A percentile compares a stretch with the other conserved stretches of the same genome.
Evolutionary conservation across 2,113 vertebrate species (phyloP).

Genomic region (Vulpes ferrilata): DNA sequence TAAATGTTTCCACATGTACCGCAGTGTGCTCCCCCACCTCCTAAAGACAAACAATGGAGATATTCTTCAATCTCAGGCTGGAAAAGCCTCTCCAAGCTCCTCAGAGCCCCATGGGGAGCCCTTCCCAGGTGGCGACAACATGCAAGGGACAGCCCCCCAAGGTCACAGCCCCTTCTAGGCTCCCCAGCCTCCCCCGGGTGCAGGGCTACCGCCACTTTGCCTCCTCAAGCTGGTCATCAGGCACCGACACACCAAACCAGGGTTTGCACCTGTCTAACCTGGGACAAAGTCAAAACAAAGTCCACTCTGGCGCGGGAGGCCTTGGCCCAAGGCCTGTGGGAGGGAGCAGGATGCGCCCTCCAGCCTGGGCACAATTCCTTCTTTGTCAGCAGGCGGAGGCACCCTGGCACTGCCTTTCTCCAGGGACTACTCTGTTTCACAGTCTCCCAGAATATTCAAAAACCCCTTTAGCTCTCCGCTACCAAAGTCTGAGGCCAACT

Average conservation of each 20-base stretch:
- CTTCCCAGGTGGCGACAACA: neutral
- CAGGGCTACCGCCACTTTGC: neutral
- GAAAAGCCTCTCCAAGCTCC: neutral
- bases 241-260: neutral
- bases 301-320: neutral
- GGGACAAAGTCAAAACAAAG: neutral
- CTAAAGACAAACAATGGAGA: neutral
- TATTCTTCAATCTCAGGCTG: neutral
- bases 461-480: neutral
- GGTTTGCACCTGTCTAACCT: neutral
- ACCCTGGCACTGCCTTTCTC: neutral
- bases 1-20: neutral
- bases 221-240: neutral
- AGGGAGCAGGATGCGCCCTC: neutral
- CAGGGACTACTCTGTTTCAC: neutral
- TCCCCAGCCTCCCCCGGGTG: neutral
- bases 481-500: neutral
- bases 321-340: neutral
- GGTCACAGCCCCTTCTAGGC: neutral
- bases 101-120: neutral
- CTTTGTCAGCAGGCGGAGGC: conserved; percentile 23
- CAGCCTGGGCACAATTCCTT: neutral
- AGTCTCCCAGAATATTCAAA: neutral
- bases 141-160: neutral
- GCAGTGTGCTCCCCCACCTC: neutral